phyloP scores from a whole-genome alignment of 1,140 invertebrate genomes.

The Bombus confusus region DNA sequence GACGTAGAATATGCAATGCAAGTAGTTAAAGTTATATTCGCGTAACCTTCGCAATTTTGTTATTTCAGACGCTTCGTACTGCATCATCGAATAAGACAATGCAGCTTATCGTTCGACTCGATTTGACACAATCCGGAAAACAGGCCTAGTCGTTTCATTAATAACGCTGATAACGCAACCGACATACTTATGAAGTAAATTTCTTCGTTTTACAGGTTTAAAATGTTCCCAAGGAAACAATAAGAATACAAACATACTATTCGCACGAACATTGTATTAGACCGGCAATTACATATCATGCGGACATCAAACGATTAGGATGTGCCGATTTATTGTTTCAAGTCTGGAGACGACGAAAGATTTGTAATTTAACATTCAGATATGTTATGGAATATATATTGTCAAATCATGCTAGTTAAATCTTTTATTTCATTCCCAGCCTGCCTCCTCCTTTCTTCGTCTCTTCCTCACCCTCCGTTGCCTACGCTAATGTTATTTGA shows the following conservation, averaged over 20 bases:
- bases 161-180: not conserved
- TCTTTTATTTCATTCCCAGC: not conserved
- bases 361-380: not conserved
- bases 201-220: not conserved
- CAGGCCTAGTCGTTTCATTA: not conserved
- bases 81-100: conserved; percentile 48
- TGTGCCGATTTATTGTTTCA: not conserved
- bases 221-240: not conserved
- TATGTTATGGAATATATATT: not conserved
- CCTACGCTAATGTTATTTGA: conserved; percentile 40
- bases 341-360: not conserved
- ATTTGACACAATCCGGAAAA: not conserved
- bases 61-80: conserved; percentile 51
- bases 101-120: not conserved
- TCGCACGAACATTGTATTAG: too few relatives aligned
- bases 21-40: not conserved
- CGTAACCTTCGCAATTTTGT: not conserved
- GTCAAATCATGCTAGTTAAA: not conserved
- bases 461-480: not conserved
- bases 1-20: not conserved
- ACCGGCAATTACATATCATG: not conserved
- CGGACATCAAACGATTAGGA: not conserved
- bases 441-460: not conserved
- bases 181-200: not conserved
- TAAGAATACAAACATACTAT: not conserved